Base-by-base conservation (phyloP, 2,888 invertebrate species). In the Pammene fasciana region DNA sequence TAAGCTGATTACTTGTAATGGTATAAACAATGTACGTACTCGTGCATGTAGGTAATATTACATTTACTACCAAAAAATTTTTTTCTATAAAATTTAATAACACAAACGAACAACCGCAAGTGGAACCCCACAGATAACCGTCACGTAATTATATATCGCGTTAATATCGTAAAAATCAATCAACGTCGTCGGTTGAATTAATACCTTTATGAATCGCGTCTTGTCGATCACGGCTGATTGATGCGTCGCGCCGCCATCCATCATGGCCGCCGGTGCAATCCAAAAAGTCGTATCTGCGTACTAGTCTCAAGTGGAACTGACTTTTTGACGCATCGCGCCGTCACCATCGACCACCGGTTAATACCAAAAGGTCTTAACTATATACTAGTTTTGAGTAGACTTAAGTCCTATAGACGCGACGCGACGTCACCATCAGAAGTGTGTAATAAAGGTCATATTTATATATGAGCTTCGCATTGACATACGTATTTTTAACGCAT, bases 141-240 rank as follows among this genome's bases (percentile, higher is more conserved):
- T 68, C 68, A 68, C 64, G 68, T 82, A 81, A 82, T 82, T 83
- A 82, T 82, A 79, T 79, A 81, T 77, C 80, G 78, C 83, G 81
- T 81, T 86, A 86, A 86, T 86, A 87, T 84, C 85, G 73, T 80
- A 85, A 86, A 83, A 87, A 87, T 86, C 86, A 84, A 85, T 87
- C 88, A 88, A 83, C 78, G 88, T 88, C 88, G 80, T 34, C 73
- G 67, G 82, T 84, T 84, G 84, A 87, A 88, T 88, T 87, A 88
- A 88, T 88, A 87, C 85, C 82, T 83, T 83, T 82, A 83, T 85
- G 88, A 87, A 85, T 85, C 84, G 86, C 82, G 87, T 83, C 75
- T 79, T 82, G 89, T 91, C 92, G 86, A 89, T 92, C 91, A 89
- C 70, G 73, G 52, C 78, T 89, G 90, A 90, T 90, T 86, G 91